Base-by-base conservation (phyloP, 1,140 invertebrate genomes). In the Drosophila pandora region DNA sequence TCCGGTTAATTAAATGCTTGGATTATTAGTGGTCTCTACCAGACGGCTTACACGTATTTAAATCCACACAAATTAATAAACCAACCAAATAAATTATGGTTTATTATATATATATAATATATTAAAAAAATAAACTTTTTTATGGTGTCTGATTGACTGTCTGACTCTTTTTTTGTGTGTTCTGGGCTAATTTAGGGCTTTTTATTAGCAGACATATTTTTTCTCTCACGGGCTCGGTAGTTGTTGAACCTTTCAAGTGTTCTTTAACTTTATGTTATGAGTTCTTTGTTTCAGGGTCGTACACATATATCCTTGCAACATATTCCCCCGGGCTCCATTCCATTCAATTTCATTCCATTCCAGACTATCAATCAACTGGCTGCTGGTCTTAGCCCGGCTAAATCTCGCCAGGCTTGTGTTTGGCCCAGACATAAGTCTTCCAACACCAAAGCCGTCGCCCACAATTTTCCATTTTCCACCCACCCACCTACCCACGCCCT, bases 321-420 rank as follows among this genome's bases (percentile, higher is more conserved):
- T 23, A 17, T 25, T 53, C 65, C 65, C 65, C 41, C 22, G 65
- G 63, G 65, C 28, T 21, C 32, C 41, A 69, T 69, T 69, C 65
- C 65, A 69, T 68, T 69, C 65, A 69, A 69, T 69, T 69, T 69
- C 30, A 69, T 25, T 69, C 43, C 52, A 43, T 69, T 68, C 25
- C 50, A 69, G 63, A 39, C 64, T 67, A 69, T 69, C 65, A 69
- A 69, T 69, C 65, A 69, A 49, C 50, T 1, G 17, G 17, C 63
- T 39, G 49, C 43, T 9, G 65, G 32, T 30, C 65, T 67, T 41
- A 55, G 50, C 43, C 43, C 39, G 32, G 41, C 61, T 56, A 41
- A 55, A 68, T 68, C 50, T 67, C 45, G 59, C 59, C 7, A 23
- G 63, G 65, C 21, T 22, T 57, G 34, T 55, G 30, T 10, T 13